Evolutionary conservation across 1,140 invertebrate genomes (phyloP), one percentile per base, ranked within the genome.

Genomic region (Bombus impatiens): DNA sequence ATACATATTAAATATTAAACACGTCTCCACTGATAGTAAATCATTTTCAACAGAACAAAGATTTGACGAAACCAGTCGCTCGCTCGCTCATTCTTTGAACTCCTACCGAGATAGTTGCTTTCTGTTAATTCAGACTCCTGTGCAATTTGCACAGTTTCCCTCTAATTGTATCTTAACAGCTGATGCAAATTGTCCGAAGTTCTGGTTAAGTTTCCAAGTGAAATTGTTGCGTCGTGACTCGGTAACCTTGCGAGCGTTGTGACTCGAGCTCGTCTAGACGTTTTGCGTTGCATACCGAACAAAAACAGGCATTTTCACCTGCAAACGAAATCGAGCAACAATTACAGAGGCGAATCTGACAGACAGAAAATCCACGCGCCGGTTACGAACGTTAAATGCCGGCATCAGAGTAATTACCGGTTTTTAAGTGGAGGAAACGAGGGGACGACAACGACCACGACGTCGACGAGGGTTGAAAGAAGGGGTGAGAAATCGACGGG

Each of bases 381-480:
- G 57, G 70, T 70, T 81, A 83, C 78, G 90, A 90, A 90, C 89
- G 89, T 91, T 93, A 92, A 92, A 93, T 93, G 87, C 86, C 87
- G 82, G 88, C 90, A 89, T 93, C 91, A 84, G 76, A 86, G 89
- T 93, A 92, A 93, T 92, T 93, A 89, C 91, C 89, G 88, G 93
- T 92, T 93, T 92, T 93, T 93, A 93, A 91, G 86, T 90, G 82
- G 87, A 90, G 90, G 91, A 91, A 92, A 92, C 86, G 85, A 90
- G 88, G 89, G 86, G 90, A 87, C 87, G 84, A 84, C 86, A 86
- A 84, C 84, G 79, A 82, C 72, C 53, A 62, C 72, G 78, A 86
- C 87, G 81, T 71, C 86, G 82, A 88, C 78, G 82, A 88, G 86
- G 89, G 86, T 90, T 32, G 86, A 86, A 90, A 86, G 83, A 80